phyloP scores from a whole-genome alignment of 2,113 vertebrate species.

The Stegastes partitus region DNA sequence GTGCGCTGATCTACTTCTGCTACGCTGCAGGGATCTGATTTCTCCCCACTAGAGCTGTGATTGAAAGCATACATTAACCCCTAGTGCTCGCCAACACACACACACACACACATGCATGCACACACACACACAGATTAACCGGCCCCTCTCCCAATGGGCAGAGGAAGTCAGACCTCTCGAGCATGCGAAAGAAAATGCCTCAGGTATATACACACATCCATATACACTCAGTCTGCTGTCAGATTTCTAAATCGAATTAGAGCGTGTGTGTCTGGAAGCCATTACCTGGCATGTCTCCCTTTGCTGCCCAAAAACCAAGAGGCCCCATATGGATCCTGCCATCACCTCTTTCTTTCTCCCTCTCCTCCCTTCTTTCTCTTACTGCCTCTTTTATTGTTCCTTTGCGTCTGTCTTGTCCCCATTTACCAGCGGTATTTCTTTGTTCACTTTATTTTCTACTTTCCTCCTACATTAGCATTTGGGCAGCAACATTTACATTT shows the following conservation, averaged over 20 bases:
- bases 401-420: not conserved
- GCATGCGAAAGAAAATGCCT: conserved; percentile 54
- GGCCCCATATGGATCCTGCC: conserved; percentile 67
- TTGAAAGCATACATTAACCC: conserved; percentile 78
- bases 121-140: conserved; percentile 32
- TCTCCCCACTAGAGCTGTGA: conserved; percentile 66
- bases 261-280: conserved; percentile 79
- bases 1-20: conserved; percentile 16
- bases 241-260: conserved; percentile 78
- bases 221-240: conserved; percentile 61
- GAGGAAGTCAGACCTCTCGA: conserved; percentile 61
- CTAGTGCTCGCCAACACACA: conserved; percentile 26
- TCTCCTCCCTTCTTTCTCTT: conserved; percentile 32
- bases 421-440: conserved; percentile 19
- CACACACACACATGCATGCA: conserved; percentile 45
- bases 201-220: conserved; percentile 40
- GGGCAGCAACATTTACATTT: not conserved
- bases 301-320: conserved; percentile 62
- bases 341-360: conserved; percentile 40
- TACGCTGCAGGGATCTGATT: conserved; percentile 70
- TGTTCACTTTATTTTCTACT: not conserved
- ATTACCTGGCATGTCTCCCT: conserved; percentile 79
- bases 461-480: not conserved
- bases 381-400: conserved; percentile 31
- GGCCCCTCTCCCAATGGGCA: conserved; percentile 50